phyloP scores from a whole-genome alignment of 2,113 vertebrate species.

The Oxygymnocypris stewartii region DNA sequence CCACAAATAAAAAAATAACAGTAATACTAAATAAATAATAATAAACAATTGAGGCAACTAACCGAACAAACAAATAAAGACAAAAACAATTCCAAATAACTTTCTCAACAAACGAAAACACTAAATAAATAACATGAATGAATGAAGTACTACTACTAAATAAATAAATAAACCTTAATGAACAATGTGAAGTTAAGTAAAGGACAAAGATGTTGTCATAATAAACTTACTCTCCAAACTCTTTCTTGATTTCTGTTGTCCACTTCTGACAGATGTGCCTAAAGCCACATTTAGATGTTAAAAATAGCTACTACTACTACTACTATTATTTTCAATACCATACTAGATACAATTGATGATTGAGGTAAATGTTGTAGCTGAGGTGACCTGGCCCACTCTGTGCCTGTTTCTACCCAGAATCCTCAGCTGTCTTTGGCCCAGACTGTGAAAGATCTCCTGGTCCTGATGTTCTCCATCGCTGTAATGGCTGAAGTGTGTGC shows the following conservation, averaged over 20 bases:
- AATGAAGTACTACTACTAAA: not conserved
- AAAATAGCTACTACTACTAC: not conserved
- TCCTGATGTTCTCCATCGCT: conserved; percentile 55
- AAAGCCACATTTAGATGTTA: conserved; percentile 19
- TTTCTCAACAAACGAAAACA: not conserved
- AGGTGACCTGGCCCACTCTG: conserved; percentile 34
- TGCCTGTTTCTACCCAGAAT: conserved; percentile 37
- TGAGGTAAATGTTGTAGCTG: not conserved
- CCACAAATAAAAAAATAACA: not conserved
- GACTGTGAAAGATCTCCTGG: conserved; percentile 35
- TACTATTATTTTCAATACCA: not conserved
- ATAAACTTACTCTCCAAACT: conserved; percentile 67
- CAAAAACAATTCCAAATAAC: not conserved
- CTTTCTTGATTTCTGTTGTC: conserved; percentile 57
- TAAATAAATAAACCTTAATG: not conserved
- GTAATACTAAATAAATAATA: not conserved
- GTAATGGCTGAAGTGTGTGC: conserved; percentile 57
- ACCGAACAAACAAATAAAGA: not conserved
- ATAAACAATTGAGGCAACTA: not conserved
- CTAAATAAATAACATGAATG: not conserved
- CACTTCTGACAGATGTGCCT: conserved; percentile 58
- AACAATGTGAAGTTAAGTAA: not conserved
- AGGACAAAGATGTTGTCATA: not conserved
- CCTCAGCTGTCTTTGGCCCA: conserved; percentile 40
- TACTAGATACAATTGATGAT: no score